Percentiles rank a stretch among this genome's conserved stretches.
These are phyloP conservation scores for Picathartes gymnocephalus DNA, from an alignment of 2,113 vertebrate genomes.

Conservation along the genomic window DNA sequence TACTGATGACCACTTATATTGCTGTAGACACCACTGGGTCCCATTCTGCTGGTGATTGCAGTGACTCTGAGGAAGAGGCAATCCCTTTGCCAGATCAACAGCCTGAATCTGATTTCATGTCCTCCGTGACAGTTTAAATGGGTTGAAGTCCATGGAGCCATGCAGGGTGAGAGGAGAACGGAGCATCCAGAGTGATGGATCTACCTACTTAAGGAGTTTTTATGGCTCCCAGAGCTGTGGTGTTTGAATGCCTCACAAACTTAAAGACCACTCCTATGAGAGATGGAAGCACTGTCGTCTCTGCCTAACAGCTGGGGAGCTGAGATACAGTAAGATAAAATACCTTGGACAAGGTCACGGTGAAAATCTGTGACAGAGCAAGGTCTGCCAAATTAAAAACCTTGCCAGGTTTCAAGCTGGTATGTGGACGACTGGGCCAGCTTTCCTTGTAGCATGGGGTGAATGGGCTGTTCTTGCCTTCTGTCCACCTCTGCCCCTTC, in stretches of 20 bases:
- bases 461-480: not conserved
- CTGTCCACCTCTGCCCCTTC: not conserved
- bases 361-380: not conserved
- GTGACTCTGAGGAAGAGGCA: not conserved
- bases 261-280: slow-evolving; percentile 38
- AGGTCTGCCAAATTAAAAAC: not conserved
- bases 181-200: not conserved
- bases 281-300: not conserved
- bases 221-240: slow-evolving; percentile 29
- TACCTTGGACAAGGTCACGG: slow-evolving; percentile 38
- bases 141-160: not conserved
- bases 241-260: slow-evolving; percentile 55
- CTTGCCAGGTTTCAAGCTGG: not conserved
- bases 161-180: not conserved
- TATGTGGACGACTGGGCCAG: not conserved
- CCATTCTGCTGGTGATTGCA: not conserved
- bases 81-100: not conserved
- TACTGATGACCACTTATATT: not conserved
- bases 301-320: slow-evolving; percentile 41
- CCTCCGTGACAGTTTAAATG: not conserved
- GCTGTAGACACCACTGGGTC: not conserved
- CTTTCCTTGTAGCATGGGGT: not conserved
- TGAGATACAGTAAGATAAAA: slow-evolving; percentile 9
- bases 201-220: slow-evolving; percentile 33
- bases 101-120: not conserved